Evolutionary conservation across 2,797 vertebrate genomes (phyloP).

Genomic region (Ibycter americanus): DNA sequence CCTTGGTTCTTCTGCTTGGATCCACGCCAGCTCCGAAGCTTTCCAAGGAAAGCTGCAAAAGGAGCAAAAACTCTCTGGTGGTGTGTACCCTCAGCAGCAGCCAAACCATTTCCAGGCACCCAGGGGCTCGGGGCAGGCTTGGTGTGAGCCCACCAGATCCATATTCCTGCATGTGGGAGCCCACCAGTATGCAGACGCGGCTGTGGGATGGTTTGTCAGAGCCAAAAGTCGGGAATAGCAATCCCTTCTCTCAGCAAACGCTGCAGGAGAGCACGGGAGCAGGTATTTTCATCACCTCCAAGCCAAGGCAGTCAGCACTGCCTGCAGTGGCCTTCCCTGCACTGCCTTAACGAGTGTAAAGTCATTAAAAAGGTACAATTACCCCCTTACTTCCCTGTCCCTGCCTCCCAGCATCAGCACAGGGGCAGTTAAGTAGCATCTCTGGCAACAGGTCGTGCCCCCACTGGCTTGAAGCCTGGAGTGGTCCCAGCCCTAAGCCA

Average conservation of each 20-base stretch:
- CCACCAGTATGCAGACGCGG: fast-evolving
- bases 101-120: background rate
- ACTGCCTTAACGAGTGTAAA: fast-evolving
- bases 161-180: background rate
- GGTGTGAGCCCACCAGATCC: background rate
- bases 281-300: background rate
- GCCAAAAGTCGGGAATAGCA: background rate
- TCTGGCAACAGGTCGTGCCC: background rate
- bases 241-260: background rate
- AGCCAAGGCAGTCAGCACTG: background rate
- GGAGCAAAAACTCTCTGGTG: background rate
- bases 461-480: background rate
- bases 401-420: background rate
- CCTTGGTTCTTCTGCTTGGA: background rate
- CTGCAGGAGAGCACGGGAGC: fast-evolving
- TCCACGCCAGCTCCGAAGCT: fast-evolving
- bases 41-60: background rate
- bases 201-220: background rate
- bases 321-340: background rate
- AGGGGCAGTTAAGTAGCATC: background rate
- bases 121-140: background rate
- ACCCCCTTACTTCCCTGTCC: background rate
- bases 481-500: background rate
- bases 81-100: fast-evolving
- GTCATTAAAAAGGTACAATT: background rate